Conservation (phyloP, 2,888 invertebrate genomes). For the Drosophila percnosoma region DNA sequence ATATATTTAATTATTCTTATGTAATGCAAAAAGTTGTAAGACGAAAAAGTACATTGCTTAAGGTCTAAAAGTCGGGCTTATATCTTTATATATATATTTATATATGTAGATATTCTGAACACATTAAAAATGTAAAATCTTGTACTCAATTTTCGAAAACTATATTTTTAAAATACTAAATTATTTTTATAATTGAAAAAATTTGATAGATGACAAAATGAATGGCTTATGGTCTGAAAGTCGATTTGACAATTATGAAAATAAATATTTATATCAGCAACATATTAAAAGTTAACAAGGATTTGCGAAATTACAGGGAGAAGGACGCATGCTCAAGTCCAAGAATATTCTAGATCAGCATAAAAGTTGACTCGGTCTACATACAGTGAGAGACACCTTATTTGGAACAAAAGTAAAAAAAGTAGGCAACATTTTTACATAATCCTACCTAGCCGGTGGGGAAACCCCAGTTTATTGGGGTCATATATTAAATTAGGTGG, state of each 20-base stretch:
- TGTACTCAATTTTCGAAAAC: neutral
- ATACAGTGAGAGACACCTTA: too few relatives aligned
- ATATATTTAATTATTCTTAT: neutral
- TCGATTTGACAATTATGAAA: neutral
- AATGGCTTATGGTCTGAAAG: too few relatives aligned
- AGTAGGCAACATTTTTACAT: too few relatives aligned
- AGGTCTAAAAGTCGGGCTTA: neutral
- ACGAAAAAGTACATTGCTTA: neutral
- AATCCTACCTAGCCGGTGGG: too few relatives aligned
- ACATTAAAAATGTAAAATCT: neutral
- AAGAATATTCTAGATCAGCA: neutral
- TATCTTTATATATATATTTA: neutral
- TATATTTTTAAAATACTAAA: neutral
- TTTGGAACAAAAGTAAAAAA: too few relatives aligned
- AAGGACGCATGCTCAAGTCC: neutral
- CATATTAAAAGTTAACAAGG: neutral
- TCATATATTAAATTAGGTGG: too few relatives aligned
- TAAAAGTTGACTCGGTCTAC: neutral
- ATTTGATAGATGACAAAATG: neutral
- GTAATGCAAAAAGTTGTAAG: neutral
- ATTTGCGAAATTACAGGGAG: neutral
- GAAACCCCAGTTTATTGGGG: too few relatives aligned
- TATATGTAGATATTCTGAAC: neutral
- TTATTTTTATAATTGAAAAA: neutral
- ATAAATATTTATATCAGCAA: neutral